phyloP scores from a whole-genome alignment of 2,888 invertebrate genomes.

The Amaurobius ferox region DNA sequence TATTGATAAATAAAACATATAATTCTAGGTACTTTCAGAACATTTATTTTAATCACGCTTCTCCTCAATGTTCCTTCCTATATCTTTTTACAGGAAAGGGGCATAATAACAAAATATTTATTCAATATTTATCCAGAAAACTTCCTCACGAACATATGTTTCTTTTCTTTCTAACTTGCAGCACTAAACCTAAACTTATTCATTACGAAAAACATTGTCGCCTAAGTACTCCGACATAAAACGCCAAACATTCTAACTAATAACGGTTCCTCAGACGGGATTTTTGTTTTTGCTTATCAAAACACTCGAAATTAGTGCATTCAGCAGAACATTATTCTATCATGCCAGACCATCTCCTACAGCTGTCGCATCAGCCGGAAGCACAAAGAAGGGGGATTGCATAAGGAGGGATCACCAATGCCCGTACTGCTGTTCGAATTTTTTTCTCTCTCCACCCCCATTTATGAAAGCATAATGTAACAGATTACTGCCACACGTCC shows the following conservation, averaged over 20 bases:
- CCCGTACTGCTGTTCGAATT: slow-evolving; percentile 7
- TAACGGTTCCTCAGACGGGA: neutral
- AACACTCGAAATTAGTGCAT: slow-evolving; percentile 7
- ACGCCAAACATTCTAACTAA: neutral
- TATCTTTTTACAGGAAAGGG: too few species aligned
- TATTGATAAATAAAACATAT: too few species aligned
- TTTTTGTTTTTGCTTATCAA: neutral
- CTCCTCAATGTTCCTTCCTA: too few species aligned
- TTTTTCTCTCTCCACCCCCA: slow-evolving; percentile 5
- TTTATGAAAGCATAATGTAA: slow-evolving; percentile 58
- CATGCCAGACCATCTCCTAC: slow-evolving; percentile 57
- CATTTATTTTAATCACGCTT: too few species aligned
- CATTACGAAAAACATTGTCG: neutral
- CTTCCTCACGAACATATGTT: too few species aligned
- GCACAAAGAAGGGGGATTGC: slow-evolving; percentile 46
- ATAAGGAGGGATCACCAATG: slow-evolving; percentile 11
- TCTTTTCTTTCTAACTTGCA: too few species aligned
- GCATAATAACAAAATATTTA: too few species aligned
- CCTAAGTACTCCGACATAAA: neutral
- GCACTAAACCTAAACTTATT: too few species aligned
- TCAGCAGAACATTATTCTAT: slow-evolving; percentile 62
- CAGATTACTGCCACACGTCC: slow-evolving; percentile 57
- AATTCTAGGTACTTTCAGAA: too few species aligned
- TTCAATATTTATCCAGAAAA: too few species aligned
- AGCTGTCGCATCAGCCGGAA: slow-evolving; percentile 48